Conservation (phyloP, 2,797 vertebrate species). For the Nothura maculosa region DNA sequence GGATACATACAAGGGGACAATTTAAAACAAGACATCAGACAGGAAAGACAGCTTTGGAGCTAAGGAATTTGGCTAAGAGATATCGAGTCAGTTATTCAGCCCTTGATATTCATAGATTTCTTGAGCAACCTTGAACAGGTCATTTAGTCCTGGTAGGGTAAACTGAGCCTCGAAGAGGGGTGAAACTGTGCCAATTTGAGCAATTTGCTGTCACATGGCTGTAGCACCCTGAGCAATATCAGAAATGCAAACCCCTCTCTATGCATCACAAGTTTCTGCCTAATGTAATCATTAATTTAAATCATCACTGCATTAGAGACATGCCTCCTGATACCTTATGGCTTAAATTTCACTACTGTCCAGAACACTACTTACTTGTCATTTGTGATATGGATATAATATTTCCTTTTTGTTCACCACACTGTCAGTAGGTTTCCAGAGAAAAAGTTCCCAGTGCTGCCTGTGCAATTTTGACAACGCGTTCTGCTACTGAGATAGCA, state of each 20-base stretch:
- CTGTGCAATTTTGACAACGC: background rate
- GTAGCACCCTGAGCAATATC: background rate
- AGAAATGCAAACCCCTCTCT: background rate
- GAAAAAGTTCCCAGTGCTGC: background rate
- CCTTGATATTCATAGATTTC: background rate
- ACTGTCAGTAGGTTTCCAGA: background rate
- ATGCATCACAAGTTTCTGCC: background rate
- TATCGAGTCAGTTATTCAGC: background rate
- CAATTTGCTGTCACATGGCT: background rate
- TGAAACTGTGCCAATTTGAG: background rate
- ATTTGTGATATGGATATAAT: background rate
- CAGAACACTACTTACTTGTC: background rate
- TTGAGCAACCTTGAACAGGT: background rate
- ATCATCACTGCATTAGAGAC: background rate
- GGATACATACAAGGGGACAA: background rate
- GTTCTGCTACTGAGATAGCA: background rate
- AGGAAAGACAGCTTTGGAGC: background rate
- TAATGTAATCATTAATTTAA: background rate
- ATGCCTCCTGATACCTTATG: background rate
- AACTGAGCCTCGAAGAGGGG: background rate
- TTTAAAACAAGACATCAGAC: background rate
- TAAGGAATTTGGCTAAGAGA: conserved; percentile 25
- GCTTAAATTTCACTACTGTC: rapidly evolving
- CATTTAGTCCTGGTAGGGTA: background rate
- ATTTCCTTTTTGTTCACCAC: background rate